Evolutionary conservation across 2,888 invertebrate genomes (phyloP).

Genomic region (Abscondita cerata): DNA sequence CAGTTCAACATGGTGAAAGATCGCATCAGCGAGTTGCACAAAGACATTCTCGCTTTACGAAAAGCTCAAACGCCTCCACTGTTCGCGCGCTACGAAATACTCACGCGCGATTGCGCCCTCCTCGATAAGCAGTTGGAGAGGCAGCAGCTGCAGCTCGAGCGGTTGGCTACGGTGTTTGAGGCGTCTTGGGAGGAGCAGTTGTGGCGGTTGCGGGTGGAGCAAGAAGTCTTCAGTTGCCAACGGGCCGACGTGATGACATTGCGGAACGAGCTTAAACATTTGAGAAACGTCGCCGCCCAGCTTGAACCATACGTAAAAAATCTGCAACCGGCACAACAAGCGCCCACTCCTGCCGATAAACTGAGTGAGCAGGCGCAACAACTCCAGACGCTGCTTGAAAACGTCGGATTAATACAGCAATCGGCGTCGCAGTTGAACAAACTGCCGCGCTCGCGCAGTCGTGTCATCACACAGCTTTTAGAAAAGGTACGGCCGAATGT

Average conservation of each 20-base stretch:
- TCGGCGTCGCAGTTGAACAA: conserved; percentile 52
- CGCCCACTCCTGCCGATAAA: conserved; percentile 48
- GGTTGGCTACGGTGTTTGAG: conserved; percentile 66
- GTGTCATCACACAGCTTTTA: conserved; percentile 64
- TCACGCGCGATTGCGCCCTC: conserved; percentile 65
- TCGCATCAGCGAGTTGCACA: conserved; percentile 71
- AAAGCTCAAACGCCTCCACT: conserved; percentile 57
- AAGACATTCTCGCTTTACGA: conserved; percentile 71
- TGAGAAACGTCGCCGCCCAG: conserved; percentile 68
- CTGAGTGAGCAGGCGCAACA: conserved; percentile 60
- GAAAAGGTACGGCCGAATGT: conserved; percentile 62
- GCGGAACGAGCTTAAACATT: conserved; percentile 69
- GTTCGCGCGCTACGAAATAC: conserved; percentile 60
- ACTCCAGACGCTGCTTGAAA: conserved; percentile 63
- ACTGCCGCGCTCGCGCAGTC: conserved; percentile 56
- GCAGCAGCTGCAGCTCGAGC: conserved; percentile 67
- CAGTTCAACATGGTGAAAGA: conserved; percentile 69
- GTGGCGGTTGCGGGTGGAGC: conserved; percentile 73
- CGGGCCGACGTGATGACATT: conserved; percentile 71
- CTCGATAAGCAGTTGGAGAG: conserved; percentile 68
- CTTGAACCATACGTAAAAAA: conserved; percentile 71
- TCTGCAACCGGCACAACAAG: conserved; percentile 52
- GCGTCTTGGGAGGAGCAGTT: conserved; percentile 76
- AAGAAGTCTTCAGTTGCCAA: conserved; percentile 65
- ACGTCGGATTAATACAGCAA: conserved; percentile 58